Evolutionary conservation across 2,888 invertebrate species (phyloP), one percentile per base, ranked within the genome.

Genomic region (Alcis repandata): DNA sequence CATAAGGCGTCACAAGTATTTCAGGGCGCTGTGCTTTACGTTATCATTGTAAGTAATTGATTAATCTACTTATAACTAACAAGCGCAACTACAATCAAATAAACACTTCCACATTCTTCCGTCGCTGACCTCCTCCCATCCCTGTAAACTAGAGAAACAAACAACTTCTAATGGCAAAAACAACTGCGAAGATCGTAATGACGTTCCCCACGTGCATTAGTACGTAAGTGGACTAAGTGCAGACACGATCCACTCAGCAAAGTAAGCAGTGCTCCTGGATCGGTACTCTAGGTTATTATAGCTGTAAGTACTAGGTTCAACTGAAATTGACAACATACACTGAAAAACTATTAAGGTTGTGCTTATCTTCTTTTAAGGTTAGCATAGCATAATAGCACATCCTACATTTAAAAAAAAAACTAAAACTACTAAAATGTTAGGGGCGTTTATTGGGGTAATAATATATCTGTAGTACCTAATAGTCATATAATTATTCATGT

Each of bases 171-270:
- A 57, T 38, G 27, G 38, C 22, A 45, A 51, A 48, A 56, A 62
- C 41, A 56, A 62, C 48, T 19, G 20, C 40, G 40, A 61, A 56
- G 32, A 49, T 9, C 33, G 8, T 52, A 63, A 63, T 41, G 45
- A 57, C 52, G 36, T 43, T 38, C 11, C 41, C 36, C 46, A 8
- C 19, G 58, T 54, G 54, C 59, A 64, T 59, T 59, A 64, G 64
- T 53, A 56, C 59, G 54, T 64, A 49, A 64, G 59, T 63, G 58
- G 40, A 58, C 63, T 63, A 58, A 64, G 59, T 64, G 64, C 64
- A 64, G 59, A 49, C 49, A n/a, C 40, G 59, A 64, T 43, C 57
- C 53, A 59, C 54, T 59, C 56, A 57, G 45, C 27, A 27, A 36
- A 51, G 51, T 52, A 57, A 56, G 57, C 43, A 27, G 19, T 17